phyloP scores from a whole-genome alignment of 2,888 invertebrate genomes.

The Amphipyra berbera region DNA sequence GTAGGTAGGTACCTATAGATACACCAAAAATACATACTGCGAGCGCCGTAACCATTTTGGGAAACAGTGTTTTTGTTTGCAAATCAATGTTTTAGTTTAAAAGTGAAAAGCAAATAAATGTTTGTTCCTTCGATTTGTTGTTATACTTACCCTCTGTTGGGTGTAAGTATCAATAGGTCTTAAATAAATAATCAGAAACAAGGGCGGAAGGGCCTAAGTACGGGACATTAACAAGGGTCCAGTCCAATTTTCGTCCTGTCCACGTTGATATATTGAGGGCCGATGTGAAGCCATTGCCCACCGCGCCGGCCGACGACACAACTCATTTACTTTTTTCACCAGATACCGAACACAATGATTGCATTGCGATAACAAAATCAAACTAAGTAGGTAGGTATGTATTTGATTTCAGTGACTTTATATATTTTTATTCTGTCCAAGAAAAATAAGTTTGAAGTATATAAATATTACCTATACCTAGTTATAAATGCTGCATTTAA shows the following conservation, averaged over 20 bases:
- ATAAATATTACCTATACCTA: no score
- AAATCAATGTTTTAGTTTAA: slow-evolving; percentile 27
- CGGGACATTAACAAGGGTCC: slow-evolving; percentile 89
- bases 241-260: slow-evolving; percentile 89
- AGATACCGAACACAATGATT: slow-evolving; percentile 68
- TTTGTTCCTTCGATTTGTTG: slow-evolving; percentile 53
- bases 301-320: slow-evolving; percentile 71
- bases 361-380: slow-evolving; percentile 51
- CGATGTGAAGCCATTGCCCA: slow-evolving; percentile 73
- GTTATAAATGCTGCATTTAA: no score
- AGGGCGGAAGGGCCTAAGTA: slow-evolving; percentile 85
- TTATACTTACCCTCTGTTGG: slow-evolving; percentile 63
- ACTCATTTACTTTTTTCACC: slow-evolving; percentile 80
- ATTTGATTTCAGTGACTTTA: slow-evolving; percentile 6
- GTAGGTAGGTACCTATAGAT: not conserved
- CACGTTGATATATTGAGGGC: slow-evolving; percentile 88
- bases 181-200: slow-evolving; percentile 88
- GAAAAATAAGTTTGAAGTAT: no score
- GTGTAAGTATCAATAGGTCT: slow-evolving; percentile 82
- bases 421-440: not conserved
- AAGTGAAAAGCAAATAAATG: slow-evolving; percentile 32
- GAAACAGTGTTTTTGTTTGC: not conserved
- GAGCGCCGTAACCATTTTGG: not conserved
- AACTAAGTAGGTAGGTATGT: slow-evolving; percentile 14
- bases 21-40: not conserved